Percentiles rank a stretch among this genome's conserved stretches.
These are phyloP conservation scores for Acrocyrtus sp. DNA, from an alignment of 2,888 invertebrate genomes.

Conservation along the genomic window DNA sequence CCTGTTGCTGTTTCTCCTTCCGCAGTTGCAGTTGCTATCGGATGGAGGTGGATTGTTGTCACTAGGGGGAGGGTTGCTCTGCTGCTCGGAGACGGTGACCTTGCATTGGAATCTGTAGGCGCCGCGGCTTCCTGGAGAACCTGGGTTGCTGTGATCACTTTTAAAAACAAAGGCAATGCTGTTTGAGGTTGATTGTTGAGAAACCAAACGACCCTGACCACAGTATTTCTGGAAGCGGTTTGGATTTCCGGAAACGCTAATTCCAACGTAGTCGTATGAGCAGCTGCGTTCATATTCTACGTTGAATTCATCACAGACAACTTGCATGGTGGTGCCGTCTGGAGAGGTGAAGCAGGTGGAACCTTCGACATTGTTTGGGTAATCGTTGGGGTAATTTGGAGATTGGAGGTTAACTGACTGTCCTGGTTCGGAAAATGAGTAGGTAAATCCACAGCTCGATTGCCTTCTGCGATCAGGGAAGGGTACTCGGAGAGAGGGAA, in stretches of 20 bases:
- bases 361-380: neutral
- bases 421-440: neutral
- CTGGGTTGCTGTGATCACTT: neutral
- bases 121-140: neutral
- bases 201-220: neutral
- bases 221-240: neutral
- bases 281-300: neutral
- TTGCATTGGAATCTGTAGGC: neutral
- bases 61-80: too few species aligned
- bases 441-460: too few species aligned
- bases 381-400: neutral
- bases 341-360: neutral
- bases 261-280: neutral
- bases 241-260: neutral
- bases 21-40: slow-evolving; percentile 10
- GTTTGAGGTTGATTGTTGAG: neutral
- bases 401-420: neutral
- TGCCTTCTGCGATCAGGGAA: too few species aligned
- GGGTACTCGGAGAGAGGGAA: too few species aligned
- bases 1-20: slow-evolving; percentile 5
- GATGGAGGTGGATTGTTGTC: too few species aligned
- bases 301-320: neutral
- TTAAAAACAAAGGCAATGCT: neutral
- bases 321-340: neutral
- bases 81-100: too few species aligned